Evolutionary conservation across 2,888 invertebrate species (phyloP), one percentile per base, ranked within the genome.

Genomic region (Conomelus anceps): DNA sequence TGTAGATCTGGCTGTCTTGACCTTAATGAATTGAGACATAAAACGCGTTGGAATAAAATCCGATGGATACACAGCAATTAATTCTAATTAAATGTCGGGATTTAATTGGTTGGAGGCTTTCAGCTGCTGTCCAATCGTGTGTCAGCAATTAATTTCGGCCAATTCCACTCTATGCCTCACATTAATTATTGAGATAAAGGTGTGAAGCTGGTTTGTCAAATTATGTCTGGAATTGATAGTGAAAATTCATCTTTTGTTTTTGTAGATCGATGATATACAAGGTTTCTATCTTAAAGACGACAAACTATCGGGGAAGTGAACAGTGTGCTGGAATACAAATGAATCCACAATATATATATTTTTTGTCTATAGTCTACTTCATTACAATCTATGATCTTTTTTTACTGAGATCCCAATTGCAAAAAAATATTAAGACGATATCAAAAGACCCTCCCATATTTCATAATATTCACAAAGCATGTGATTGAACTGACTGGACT

Each of bases 21-120:
- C 24, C 85, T 22, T 85, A 85, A 85, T 85, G 85, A 85, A 85
- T 85, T 85, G 24, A 85, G 85, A 85, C 85, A 85, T 85, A 23
- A 85, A 85, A 23, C 24, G 23, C 13, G 17, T 22, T 11, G 9
- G 23, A n/a, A 23, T 23, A 85, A 85, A 85, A 23, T 23, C 24
- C 17, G 22, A 23, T 11, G 20, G 41, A 41, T 85, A 24, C 85
- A 85, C 24, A 85, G 22, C 20, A 85, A 85, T 85, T 85, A 85
- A 85, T 85, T 85, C 85, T 85, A 22, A 85, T 85, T 22, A 85
- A 85, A 85, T 85, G 23, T 85, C 63, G 85, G 22, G 1, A 20
- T 22, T 85, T 85, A 85, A 85, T 85, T 85, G 85, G 85, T 23
- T 20, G 22, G 85, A 63, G n/a, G 63, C 63, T 63, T 34, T 34